Base-by-base conservation (phyloP, 2,113 vertebrate genomes). In the Lucifuga dentata region DNA sequence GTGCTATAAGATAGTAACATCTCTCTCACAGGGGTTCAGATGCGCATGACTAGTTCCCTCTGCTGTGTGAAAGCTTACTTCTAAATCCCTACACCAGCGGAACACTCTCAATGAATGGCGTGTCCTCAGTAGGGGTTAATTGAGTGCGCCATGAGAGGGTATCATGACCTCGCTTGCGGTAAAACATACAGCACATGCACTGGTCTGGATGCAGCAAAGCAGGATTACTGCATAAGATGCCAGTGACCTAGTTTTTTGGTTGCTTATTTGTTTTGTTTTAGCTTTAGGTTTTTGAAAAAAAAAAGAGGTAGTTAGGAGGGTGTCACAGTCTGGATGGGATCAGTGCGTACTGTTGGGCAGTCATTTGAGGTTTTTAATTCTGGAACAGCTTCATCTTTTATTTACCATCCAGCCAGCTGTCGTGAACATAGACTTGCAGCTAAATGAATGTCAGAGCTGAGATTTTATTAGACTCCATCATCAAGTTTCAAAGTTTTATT, bases 151-250 rank as follows among this genome's bases (percentile, higher is more conserved):
- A 57, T 89, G 77, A 79, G 83, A 86, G 84, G 68, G 83, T 87
- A 85, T 89, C 83, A 90, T 90, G 87, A 90, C 88, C 88, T 86
- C 83, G 78, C 87, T 81, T 75, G 72, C 60, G 70, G 83, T 81
- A 60, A 80, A 91, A 90, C 84, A 81, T 91, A 89, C 86, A 91
- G 84, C 85, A 88, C 86, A 88, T 81, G 86, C 83, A 76, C 39
- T 59, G 44, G 73, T 85, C 83, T 88, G 86, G 82, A 90, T 90
- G 88, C 85, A 88, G 86, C 61, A 83, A 91, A 86, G 68, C 73
- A 20, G 89, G 93, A 92, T 93, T 93, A 92, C 83, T 83, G 90
- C 87, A 89, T 91, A 92, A 93, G 86, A 92, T 91, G 88, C 86
- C 61, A 84, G 62, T 93, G 93, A 92, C 92, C 93, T 88, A 92